Evolutionary conservation across 2,888 invertebrate genomes (phyloP).

Genomic region (Venusia cambrica): DNA sequence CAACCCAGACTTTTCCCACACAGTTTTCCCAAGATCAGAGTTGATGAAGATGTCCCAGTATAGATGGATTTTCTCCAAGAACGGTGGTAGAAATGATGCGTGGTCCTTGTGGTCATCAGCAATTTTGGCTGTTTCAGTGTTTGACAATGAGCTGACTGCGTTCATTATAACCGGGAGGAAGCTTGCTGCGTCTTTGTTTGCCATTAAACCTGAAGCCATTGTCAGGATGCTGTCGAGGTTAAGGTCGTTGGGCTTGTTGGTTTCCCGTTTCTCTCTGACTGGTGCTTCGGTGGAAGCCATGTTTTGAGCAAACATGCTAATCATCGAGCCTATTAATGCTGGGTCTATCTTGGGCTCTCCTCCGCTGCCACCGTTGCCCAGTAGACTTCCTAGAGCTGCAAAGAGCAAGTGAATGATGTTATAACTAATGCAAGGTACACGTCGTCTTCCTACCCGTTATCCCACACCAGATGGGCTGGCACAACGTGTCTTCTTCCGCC

Average conservation of each 20-base stretch:
- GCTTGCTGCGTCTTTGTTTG: conserved; percentile 62
- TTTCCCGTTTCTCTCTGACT: conserved; percentile 50
- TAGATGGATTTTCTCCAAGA: conserved; percentile 83
- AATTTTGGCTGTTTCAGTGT: conserved; percentile 81
- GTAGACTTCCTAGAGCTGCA: conserved; percentile 73
- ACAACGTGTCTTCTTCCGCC: too few relatives aligned
- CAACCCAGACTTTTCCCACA: conserved; percentile 88
- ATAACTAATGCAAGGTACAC: too few relatives aligned
- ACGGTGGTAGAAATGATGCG: conserved; percentile 86
- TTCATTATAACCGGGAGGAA: conserved; percentile 86
- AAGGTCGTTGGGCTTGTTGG: conserved; percentile 51
- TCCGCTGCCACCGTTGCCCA: conserved; percentile 59
- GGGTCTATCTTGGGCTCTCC: conserved; percentile 81
- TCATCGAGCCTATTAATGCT: conserved; percentile 72
- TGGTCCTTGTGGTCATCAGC: conserved; percentile 85
- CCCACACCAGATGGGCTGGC: too few relatives aligned
- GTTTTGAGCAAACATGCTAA: conserved; percentile 70
- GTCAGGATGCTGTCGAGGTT: conserved; percentile 77
- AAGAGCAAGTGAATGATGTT: conserved; percentile 23
- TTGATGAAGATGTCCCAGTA: conserved; percentile 90
- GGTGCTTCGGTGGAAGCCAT: conserved; percentile 49
- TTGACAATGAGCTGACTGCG: conserved; percentile 81
- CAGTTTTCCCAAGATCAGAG: conserved; percentile 87
- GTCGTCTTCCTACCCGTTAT: too few relatives aligned
- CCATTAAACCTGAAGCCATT: conserved; percentile 79